phyloP scores from a whole-genome alignment of 2,797 vertebrate species.

The Notamacropus eugenii region DNA sequence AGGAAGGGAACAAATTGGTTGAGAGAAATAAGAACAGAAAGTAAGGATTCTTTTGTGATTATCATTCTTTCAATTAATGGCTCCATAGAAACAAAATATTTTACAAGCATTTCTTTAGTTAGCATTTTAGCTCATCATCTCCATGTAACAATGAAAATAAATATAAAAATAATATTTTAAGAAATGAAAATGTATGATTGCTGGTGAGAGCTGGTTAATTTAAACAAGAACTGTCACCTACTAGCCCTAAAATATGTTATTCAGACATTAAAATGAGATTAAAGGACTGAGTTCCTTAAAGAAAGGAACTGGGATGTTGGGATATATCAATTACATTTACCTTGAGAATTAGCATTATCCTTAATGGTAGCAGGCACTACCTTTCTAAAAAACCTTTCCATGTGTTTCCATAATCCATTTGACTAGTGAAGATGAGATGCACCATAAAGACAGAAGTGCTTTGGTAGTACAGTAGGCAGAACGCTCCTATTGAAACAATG shows the following conservation, averaged over 20 bases:
- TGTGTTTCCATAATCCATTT: slow-evolving; percentile 35
- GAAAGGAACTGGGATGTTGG: neutral
- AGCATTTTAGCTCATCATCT: neutral
- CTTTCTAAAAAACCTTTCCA: slow-evolving; percentile 59
- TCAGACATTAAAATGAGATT: slow-evolving; percentile 25
- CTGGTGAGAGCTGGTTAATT: neutral
- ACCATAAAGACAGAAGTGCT: slow-evolving; percentile 34
- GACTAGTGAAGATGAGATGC: slow-evolving; percentile 23
- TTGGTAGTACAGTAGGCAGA: slow-evolving; percentile 23
- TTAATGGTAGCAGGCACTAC: slow-evolving; percentile 51
- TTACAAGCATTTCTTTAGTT: neutral
- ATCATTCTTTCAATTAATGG: neutral
- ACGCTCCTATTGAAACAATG: slow-evolving; percentile 45
- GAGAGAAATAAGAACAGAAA: slow-evolving; percentile 41
- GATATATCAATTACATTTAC: neutral
- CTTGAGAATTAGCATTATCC: slow-evolving; percentile 26
- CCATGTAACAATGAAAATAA: neutral
- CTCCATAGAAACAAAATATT: neutral
- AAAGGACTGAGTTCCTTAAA: neutral
- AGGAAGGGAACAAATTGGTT: neutral
- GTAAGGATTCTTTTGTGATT: neutral
- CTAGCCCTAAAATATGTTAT: slow-evolving; percentile 34
- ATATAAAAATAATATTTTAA: neutral
- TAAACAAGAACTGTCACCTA: slow-evolving; percentile 12
- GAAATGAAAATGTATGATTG: neutral